phyloP scores from a whole-genome alignment of 2,888 invertebrate species.

The Nebria salina region DNA sequence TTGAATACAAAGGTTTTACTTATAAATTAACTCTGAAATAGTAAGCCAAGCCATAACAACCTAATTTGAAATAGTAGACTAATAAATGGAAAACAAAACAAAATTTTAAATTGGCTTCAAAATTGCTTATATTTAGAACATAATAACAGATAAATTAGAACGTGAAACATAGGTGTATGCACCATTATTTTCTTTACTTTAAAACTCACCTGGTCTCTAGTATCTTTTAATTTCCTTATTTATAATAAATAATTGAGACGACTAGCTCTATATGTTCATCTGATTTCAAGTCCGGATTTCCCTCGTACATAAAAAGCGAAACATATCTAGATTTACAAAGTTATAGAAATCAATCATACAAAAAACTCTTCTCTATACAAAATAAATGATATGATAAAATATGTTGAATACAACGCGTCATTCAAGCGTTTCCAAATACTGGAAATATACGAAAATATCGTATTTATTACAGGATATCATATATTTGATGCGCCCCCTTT shows the following conservation, averaged over 20 bases:
- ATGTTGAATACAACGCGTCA: neutral
- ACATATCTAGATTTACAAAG: neutral
- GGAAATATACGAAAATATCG: neutral
- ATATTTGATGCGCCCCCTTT: neutral
- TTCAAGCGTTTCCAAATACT: neutral
- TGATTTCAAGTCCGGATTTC: neutral
- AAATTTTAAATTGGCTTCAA: no score
- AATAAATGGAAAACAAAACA: no score
- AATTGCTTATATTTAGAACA: no score
- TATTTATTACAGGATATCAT: neutral
- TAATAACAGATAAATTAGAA: no score
- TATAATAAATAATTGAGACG: neutral
- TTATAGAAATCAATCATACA: neutral
- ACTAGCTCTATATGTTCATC: neutral
- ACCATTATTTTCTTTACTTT: no score
- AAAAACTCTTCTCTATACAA: neutral
- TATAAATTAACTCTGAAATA: no score
- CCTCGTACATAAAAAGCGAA: neutral
- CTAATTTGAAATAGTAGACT: no score
- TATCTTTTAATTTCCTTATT: neutral
- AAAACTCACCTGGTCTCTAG: no score
- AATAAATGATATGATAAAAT: conserved; percentile 1
- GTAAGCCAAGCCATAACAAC: no score
- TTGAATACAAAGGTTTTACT: no score
- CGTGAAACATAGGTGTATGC: no score